Conservation (phyloP, 1,140 invertebrate species). For the Neocloeon triangulifer region DNA sequence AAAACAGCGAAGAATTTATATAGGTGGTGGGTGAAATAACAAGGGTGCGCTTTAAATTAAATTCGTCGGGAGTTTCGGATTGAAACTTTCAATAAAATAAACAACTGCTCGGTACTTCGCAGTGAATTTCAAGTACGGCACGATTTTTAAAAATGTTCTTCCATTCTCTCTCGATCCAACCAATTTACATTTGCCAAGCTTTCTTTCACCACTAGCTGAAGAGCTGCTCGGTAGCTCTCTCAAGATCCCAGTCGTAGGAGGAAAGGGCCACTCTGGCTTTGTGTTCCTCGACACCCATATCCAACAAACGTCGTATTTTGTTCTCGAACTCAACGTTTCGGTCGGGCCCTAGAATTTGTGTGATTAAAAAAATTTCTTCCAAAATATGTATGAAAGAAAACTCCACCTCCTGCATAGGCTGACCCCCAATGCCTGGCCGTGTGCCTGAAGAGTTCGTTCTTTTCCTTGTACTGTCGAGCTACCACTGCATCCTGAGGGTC, state of each 20-base stretch:
- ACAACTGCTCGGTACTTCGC: too few relatives aligned
- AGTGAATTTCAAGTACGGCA: too few relatives aligned
- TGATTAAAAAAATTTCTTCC: too few relatives aligned
- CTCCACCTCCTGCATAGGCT: slow-evolving; percentile 66
- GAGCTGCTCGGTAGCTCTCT: slow-evolving; percentile 64
- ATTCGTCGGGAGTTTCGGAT: too few relatives aligned
- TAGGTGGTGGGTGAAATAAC: too few relatives aligned
- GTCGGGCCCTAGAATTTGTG: slow-evolving; percentile 48
- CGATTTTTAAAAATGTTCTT: too few relatives aligned
- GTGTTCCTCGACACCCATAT: slow-evolving; percentile 75
- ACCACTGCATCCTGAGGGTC: slow-evolving; percentile 96
- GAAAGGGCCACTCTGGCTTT: slow-evolving; percentile 63
- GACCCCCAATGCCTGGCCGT: slow-evolving; percentile 92
- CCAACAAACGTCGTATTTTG: slow-evolving; percentile 56
- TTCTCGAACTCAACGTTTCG: slow-evolving; percentile 51
- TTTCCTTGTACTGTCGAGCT: slow-evolving; percentile 84
- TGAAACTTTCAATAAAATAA: too few relatives aligned
- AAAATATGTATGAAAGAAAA: slow-evolving; percentile 5
- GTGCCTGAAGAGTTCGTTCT: slow-evolving; percentile 58
- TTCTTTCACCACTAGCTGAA: slow-evolving; percentile 74
- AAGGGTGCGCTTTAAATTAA: too few relatives aligned
- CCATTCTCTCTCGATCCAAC: too few relatives aligned
- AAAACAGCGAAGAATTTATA: too few relatives aligned
- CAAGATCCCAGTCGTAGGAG: slow-evolving; percentile 73
- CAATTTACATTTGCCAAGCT: too few relatives aligned